Conservation (phyloP, 1,140 invertebrate species). For the Nasonia longicornis region DNA sequence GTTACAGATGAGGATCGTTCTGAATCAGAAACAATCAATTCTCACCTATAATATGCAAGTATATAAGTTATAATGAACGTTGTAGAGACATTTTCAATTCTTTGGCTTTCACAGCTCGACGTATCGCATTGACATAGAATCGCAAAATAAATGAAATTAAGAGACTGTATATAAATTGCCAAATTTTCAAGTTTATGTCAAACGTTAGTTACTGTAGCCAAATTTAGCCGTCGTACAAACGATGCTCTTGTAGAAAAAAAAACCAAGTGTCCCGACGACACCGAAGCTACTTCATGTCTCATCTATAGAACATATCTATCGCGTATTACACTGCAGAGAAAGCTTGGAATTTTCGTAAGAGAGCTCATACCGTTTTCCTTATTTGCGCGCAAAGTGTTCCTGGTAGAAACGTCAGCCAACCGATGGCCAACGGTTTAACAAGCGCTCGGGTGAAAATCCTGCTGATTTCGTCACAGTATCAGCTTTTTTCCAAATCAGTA, state of each 20-base stretch:
- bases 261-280: not conserved
- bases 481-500: too few relatives aligned
- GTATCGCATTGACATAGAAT: not conserved
- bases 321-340: not conserved
- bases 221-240: not conserved
- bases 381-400: not conserved
- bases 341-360: not conserved
- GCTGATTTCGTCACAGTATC: too few relatives aligned
- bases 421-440: too few relatives aligned
- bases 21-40: conserved; percentile 7
- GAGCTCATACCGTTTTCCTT: not conserved
- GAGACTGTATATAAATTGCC: conserved; percentile 27
- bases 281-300: not conserved
- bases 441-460: too few relatives aligned
- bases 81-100: not conserved
- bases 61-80: not conserved
- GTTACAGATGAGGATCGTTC: not conserved
- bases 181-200: conserved; percentile 25
- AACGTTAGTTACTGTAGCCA: conserved; percentile 13
- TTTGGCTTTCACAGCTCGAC: not conserved
- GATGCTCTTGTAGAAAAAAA: conserved; percentile 2
- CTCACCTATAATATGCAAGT: not conserved
- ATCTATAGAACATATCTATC: conserved; percentile 3
- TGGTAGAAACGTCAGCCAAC: too few relatives aligned
- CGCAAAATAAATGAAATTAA: conserved; percentile 8